Percentiles rank a stretch among this genome's conserved stretches.
Conservation (phyloP, 2,113 vertebrate species). For the Crotophaga sulcirostris region DNA sequence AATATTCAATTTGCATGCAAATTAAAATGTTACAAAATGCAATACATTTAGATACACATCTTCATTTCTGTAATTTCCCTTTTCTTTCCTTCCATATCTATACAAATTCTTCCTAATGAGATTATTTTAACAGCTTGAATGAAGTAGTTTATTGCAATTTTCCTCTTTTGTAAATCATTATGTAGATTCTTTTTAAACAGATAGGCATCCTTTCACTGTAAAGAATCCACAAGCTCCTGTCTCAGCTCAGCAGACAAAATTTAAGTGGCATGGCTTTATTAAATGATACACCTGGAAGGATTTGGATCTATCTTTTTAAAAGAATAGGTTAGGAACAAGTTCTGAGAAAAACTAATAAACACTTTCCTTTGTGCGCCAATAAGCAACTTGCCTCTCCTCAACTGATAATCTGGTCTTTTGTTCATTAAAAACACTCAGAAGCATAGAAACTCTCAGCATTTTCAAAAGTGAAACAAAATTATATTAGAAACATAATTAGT, state of each 20-base stretch:
- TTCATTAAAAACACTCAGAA: neutral
- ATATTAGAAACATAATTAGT: neutral
- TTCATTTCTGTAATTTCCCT: slow-evolving; percentile 27
- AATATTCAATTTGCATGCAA: slow-evolving; percentile 58
- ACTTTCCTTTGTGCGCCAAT: neutral
- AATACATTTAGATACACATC: slow-evolving; percentile 10
- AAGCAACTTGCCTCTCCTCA: neutral
- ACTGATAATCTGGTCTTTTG: neutral
- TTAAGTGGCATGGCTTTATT: neutral
- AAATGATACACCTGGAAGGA: neutral
- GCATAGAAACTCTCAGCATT: neutral
- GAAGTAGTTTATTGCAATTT: neutral
- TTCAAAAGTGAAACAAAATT: neutral
- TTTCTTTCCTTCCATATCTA: neutral
- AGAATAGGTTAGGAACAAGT: neutral
- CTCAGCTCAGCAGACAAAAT: neutral
- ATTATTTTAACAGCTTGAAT: slow-evolving; percentile 7
- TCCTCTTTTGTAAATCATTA: slow-evolving; percentile 8
- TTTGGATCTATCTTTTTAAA: neutral
- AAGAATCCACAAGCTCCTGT: neutral
- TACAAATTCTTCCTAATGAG: slow-evolving; percentile 11
- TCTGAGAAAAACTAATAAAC: neutral
- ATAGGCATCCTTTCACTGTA: neutral
- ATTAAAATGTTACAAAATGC: slow-evolving; percentile 19
- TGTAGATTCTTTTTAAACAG: neutral